Percentiles rank a stretch among this genome's conserved stretches.
Evolutionary conservation across 2,113 vertebrate species (phyloP).

Genomic region (Chauna torquata): DNA sequence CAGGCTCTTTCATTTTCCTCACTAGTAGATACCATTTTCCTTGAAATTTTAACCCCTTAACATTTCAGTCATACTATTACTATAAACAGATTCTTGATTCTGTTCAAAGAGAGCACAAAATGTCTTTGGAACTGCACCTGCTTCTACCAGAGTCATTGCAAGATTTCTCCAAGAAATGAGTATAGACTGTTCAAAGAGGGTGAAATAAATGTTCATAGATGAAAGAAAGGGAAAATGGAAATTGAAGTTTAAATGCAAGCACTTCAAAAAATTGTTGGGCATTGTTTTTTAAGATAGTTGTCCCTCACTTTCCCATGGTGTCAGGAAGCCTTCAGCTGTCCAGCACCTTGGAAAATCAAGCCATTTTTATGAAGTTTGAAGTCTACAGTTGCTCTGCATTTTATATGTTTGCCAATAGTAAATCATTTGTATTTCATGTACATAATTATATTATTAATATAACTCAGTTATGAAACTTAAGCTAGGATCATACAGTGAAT

Average conservation of each 20-base stretch:
- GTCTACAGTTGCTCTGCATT: neutral
- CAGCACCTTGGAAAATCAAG: neutral
- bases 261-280: neutral
- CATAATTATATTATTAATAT: neutral
- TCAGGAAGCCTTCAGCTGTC: neutral
- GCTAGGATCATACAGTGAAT: neutral
- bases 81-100: neutral
- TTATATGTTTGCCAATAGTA: neutral
- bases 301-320: neutral
- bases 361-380: neutral
- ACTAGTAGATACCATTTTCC: neutral
- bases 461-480: neutral
- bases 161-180: neutral
- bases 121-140: neutral
- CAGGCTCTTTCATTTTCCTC: neutral
- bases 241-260: neutral
- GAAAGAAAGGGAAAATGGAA: neutral
- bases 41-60: neutral
- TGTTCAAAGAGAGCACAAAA: neutral
- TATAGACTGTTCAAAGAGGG: neutral
- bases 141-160: neutral
- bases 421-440: neutral
- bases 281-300: neutral
- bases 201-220: neutral
- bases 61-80: neutral